A percentile compares a stretch with the other conserved stretches of the same genome.
These are phyloP conservation scores for Microtus montanus DNA, from an alignment of 2,113 vertebrate genomes.

Conservation along the genomic window DNA sequence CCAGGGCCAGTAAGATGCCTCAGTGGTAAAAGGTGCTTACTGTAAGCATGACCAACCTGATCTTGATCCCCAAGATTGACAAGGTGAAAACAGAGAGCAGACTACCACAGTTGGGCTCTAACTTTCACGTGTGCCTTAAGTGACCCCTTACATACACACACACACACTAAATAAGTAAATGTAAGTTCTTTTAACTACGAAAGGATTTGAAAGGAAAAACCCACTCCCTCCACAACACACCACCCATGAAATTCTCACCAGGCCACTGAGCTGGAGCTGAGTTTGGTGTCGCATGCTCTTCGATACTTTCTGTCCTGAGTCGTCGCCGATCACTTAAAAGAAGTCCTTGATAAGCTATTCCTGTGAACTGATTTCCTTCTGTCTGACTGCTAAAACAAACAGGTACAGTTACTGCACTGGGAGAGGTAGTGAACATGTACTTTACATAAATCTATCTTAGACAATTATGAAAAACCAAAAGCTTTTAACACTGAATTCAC, in stretches of 20 bases:
- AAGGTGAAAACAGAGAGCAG: background rate
- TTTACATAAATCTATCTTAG: background rate
- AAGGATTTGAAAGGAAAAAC: background rate
- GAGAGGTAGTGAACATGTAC: background rate
- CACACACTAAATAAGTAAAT: no score
- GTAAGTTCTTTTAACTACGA: background rate
- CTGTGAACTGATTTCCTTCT: conserved; percentile 96
- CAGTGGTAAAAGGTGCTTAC: background rate
- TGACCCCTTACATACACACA: no score
- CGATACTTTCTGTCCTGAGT: conserved; percentile 96
- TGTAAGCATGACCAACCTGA: background rate
- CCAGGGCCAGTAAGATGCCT: background rate
- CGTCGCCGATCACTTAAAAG: conserved; percentile 95
- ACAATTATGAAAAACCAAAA: background rate
- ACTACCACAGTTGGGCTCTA: background rate
- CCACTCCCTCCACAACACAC: background rate
- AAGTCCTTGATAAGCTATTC: conserved; percentile 98
- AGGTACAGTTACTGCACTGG: background rate
- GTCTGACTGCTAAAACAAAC: conserved; percentile 90
- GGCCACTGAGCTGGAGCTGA: conserved; percentile 97
- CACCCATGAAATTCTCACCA: conserved; percentile 85
- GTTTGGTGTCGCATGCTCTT: conserved; percentile 96
- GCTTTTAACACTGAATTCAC: conserved; percentile 28
- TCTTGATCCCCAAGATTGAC: background rate
- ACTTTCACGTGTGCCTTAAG: background rate